Percentiles rank a stretch among this genome's conserved stretches.
Evolutionary conservation across 2,113 vertebrate species (phyloP).

Genomic region (Gymnarchus niloticus): DNA sequence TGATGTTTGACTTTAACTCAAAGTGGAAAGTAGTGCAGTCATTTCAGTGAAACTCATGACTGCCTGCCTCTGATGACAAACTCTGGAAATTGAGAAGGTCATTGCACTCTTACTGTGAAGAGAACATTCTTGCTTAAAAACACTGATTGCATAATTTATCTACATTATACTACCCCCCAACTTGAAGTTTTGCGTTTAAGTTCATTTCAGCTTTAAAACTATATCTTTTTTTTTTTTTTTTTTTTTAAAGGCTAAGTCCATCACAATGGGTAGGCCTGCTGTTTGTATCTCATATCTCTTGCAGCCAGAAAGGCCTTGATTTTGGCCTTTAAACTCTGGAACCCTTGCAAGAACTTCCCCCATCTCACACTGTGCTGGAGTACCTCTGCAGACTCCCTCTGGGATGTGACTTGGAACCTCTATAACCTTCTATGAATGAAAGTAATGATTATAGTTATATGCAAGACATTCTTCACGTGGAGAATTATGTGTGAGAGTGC

Average conservation of each 20-base stretch:
- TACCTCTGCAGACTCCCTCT: not conserved
- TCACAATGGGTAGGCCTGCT: not conserved
- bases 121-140: not conserved
- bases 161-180: not conserved
- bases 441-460: conserved; percentile 3
- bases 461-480: not conserved
- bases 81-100: conserved; percentile 2
- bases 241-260: not conserved
- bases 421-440: conserved; percentile 6
- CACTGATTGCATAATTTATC: not conserved
- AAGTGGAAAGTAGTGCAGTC: not conserved
- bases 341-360: not conserved
- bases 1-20: not conserved
- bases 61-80: not conserved
- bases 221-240: too few species aligned
- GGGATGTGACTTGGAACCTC: not conserved
- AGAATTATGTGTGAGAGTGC: not conserved
- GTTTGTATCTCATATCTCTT: not conserved
- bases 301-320: not conserved
- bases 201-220: not conserved
- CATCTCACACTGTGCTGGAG: not conserved
- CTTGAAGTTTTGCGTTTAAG: not conserved
- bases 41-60: not conserved
- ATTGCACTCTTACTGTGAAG: not conserved
- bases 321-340: not conserved